Evolutionary conservation across 2,797 vertebrate genomes (phyloP).

Genomic region (Cuniculus paca): DNA sequence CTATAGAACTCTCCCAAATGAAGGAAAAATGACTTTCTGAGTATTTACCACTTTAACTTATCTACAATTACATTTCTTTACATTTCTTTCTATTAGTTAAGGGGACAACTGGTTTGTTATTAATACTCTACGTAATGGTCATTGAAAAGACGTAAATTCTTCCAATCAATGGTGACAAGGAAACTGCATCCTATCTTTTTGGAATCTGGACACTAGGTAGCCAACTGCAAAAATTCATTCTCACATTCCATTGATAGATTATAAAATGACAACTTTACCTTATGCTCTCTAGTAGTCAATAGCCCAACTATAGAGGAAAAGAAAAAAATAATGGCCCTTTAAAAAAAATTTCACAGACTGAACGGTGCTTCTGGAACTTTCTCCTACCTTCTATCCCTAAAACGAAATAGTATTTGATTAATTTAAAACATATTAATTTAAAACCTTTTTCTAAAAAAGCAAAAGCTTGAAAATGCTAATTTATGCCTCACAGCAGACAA

Average conservation of each 20-base stretch:
- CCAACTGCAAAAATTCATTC: conserved; percentile 43
- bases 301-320: neutral
- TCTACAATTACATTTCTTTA: conserved; percentile 25
- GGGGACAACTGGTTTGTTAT: conserved; percentile 25
- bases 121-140: neutral
- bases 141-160: conserved; percentile 49
- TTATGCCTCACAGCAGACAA: conserved; percentile 45
- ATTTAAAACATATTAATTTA: neutral
- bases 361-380: conserved; percentile 19
- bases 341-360: neutral
- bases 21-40: conserved; percentile 34
- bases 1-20: conserved; percentile 25
- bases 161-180: neutral
- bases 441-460: conserved; percentile 39
- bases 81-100: conserved; percentile 44
- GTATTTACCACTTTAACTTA: conserved; percentile 28
- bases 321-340: neutral
- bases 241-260: conserved; percentile 52
- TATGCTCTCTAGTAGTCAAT: conserved; percentile 42
- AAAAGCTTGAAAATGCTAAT: conserved; percentile 52
- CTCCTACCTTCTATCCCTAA: neutral
- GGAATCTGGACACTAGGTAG: neutral
- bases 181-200: conserved; percentile 35
- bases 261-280: conserved; percentile 34
- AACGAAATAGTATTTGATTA: conserved; percentile 40